phyloP scores from a whole-genome alignment of 2,888 invertebrate genomes.

The Bellardia pandia region DNA sequence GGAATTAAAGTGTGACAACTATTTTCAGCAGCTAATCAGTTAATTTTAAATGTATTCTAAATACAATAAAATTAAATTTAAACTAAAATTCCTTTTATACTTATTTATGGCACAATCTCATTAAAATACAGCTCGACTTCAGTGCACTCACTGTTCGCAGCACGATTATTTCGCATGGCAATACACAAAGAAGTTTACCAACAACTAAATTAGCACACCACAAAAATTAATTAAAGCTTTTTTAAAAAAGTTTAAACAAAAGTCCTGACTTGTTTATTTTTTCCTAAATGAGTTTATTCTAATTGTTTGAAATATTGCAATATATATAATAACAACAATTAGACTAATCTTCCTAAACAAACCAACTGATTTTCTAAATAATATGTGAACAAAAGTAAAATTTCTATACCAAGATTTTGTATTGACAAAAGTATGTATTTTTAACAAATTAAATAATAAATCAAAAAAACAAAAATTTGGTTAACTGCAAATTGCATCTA shows the following conservation, averaged over 20 bases:
- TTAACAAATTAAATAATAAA: conserved; percentile 52
- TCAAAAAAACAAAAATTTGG: conserved; percentile 17
- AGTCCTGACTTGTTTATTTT: neutral
- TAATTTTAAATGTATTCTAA: no score
- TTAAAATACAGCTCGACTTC: no score
- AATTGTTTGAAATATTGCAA: neutral
- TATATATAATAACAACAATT: no score
- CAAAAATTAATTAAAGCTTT: neutral
- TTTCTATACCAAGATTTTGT: neutral
- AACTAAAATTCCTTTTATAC: neutral
- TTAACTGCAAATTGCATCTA: conserved; percentile 17
- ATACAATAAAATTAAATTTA: neutral
- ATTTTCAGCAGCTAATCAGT: no score
- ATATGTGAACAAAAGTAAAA: no score
- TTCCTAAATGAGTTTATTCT: neutral
- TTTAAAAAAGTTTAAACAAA: neutral
- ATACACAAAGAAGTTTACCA: neutral
- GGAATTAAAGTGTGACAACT: no score
- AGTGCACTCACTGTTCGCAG: neutral
- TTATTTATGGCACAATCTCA: neutral
- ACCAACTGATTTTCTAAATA: no score
- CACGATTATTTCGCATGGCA: neutral
- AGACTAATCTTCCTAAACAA: no score
- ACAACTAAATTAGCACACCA: conserved; percentile 21
- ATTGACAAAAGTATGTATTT: conserved; percentile 2